Evolutionary conservation across 2,888 invertebrate genomes (phyloP), one percentile per base, ranked within the genome.

Genomic region (Eustalomyia histrio): DNA sequence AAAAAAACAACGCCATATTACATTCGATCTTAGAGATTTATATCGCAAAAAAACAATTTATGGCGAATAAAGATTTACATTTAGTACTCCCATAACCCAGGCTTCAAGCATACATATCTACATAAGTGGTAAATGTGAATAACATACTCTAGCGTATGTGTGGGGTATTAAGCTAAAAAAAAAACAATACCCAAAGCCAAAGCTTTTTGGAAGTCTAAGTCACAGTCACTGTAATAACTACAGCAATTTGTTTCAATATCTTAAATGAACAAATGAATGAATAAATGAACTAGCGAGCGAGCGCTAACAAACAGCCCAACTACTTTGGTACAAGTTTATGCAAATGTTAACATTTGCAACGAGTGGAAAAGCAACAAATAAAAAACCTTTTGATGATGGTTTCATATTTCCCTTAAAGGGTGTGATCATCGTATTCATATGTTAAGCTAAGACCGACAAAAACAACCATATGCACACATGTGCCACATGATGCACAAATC

Each of bases 381-480:
- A 16, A 2, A 43, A 63, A 47, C 17, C 63, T 50, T 64, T 60
- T 21, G 61, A 75, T 74, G 74, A 71, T 67, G 81, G 81, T 81
- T 74, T 81, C 78, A 81, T 78, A 78, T 81, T 81, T 81, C 81
- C 81, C 81, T 79, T 81, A 67, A 78, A 81, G 81, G 81, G 81
- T 78, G 78, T 67, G 81, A 81, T 81, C 78, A 43, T 52, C 35
- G 60, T 39, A 21, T 33, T 58, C 67, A 73, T 73, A 67, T 73
- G 29, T 53, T 43, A 52, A 78, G 50, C 55, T 63, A 63, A 50
- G 6, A 29, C 55, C 61, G 72, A 73, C 57, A 78, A 61, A 29
- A 4, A 29, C n/a, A 29, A 6, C 29, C 29, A 29, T 29, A 29
- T 29, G 7, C 47, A 17, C 52, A 68, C 24, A 17, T 68, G 61